Evolutionary conservation across 2,888 invertebrate genomes (phyloP), one percentile per base, ranked within the genome.

Genomic region (Papilio demoleus): DNA sequence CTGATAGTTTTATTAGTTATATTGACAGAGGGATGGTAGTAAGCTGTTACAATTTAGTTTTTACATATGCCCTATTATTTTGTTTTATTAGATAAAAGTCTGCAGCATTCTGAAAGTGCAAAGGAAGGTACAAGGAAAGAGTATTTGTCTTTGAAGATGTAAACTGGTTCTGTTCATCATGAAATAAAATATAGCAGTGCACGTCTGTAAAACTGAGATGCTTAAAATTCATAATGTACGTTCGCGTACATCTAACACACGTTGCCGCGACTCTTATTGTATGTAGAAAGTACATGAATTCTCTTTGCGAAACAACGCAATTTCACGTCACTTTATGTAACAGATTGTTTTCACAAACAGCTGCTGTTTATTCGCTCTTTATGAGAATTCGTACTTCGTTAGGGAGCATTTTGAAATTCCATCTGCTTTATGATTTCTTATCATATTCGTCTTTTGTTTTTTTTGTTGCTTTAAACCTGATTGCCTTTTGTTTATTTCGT

Each of bases 241-340:
- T 19, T 17, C 8, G 34, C 12, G 74, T 77, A 67, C 60, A 74
- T 72, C 42, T 62, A 67, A 62, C 62, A 61, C 62, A 59, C 27
- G 63, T 68, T 66, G 22, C 40, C 17, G 38, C 60, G 66, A 38
- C 47, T 58, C 65, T 40, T 59, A 53, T 60, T 53, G 53, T 63
- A 45, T 53, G 50, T 63, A 36, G 63, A 63, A 68, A 59, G 73
- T 79, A 81, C 77, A 79, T 75, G 79, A 81, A 80, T 81, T 84
- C 79, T 76, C 79, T 80, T 78, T 71, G 75, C 77, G 79, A 82
- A 83, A 83, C 85, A 85, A 81, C 82, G 84, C 82, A 86, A 86
- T 86, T 84, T 83, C 76, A 73, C 80, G 81, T 83, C 82, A 82
- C 80, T 83, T 81, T 81, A 79, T 78, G 78, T 79, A 78, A 79